Evolutionary conservation across 2,797 vertebrate genomes (phyloP), one percentile per base, ranked within the genome.

Genomic region (Dipus sagitta): DNA sequence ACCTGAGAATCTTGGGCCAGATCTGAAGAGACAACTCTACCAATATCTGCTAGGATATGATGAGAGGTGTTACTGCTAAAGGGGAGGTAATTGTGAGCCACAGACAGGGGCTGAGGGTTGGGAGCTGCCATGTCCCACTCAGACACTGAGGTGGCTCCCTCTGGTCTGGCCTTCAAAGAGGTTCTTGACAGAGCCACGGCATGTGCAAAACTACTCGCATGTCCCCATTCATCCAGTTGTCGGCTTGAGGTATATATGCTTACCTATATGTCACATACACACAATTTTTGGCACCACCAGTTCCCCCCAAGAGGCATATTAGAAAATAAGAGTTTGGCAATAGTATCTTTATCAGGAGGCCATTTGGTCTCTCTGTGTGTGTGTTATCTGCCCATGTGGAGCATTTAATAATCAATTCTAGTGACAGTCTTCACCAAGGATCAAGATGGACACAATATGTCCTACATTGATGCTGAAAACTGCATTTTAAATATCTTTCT

Each of bases 241-340:
- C 38, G 23, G 13, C 20, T 68, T 32, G 20, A 26, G 3, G 0
- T 4, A 0, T 4, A 0, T 11, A 0, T 1, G 24, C 18, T 42
- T 14, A 1, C 28, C 21, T 71, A 3, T 38, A 1, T 2, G 2
- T 30, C 2, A 14, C 34, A 6, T 15, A 28, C 21, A 23, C 28
- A 32, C 30, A 9, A 4, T 15, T 62, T 88, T 38, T 17, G 4
- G 74, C 20, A 32, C 1, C 1, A 21, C 11, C 23, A 14, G 7
- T 24, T 60, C 24, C 3, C 68, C 18, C 62, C 60, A 38, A 4
- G 42, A 72, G 72, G 47, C 32, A 8, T 30, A 52, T 28, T 12
- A n/a, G 54, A 88, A 76, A 90, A 11, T 30, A 80, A 70, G 64
- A 24, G 60, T 92, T 79, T 58, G 47, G 78, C 34, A 70, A 67